Evolutionary conservation across 2,888 invertebrate species (phyloP).

Genomic region (Stenotaenia linearis): DNA sequence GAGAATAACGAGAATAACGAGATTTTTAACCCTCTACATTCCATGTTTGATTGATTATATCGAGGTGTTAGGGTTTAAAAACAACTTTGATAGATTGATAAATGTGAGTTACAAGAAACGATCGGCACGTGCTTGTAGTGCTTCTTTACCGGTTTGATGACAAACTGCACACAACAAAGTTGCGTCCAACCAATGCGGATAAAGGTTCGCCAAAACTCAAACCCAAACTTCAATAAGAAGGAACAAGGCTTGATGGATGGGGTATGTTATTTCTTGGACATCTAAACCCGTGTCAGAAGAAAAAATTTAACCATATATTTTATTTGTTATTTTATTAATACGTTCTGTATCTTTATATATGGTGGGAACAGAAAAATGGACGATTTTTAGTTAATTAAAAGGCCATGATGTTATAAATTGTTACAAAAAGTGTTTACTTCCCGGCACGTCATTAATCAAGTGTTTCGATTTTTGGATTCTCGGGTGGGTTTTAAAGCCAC

Average conservation of each 20-base stretch:
- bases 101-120: background rate
- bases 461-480: no score
- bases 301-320: background rate
- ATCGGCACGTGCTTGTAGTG: background rate
- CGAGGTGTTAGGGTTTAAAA: background rate
- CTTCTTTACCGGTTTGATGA: background rate
- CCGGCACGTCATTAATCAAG: no score
- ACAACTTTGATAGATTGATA: background rate
- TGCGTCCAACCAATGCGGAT: slow-evolving; percentile 2
- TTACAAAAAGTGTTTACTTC: no score
- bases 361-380: no score
- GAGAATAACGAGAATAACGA: background rate
- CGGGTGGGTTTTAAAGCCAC: no score
- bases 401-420: no score
- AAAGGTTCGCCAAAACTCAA: background rate
- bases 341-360: background rate
- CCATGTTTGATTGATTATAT: background rate
- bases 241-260: background rate
- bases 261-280: background rate
- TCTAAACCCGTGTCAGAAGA: background rate
- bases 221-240: background rate
- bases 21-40: background rate
- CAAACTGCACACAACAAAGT: background rate
- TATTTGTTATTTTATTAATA: background rate
- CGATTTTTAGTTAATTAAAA: no score